These are phyloP conservation scores for Metellina segmentata DNA, from an alignment of 2,888 invertebrate genomes.

Conservation along the genomic window DNA sequence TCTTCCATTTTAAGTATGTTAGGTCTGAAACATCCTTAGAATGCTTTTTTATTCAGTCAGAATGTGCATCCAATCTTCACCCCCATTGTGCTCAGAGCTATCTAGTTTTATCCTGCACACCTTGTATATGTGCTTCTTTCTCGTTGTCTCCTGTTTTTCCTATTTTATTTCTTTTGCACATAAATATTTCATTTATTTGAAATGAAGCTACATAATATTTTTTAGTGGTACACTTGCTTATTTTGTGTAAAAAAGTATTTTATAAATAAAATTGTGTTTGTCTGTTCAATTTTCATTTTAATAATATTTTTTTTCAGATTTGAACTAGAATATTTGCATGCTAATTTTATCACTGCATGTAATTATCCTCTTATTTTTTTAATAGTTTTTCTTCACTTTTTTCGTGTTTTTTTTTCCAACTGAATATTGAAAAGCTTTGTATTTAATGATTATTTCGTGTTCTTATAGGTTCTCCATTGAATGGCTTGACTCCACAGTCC, in stretches of 20 bases:
- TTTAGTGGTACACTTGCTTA: no score
- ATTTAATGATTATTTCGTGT: not conserved
- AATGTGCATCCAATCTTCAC: conserved; percentile 62
- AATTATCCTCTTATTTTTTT: not conserved
- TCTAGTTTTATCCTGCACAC: conserved; percentile 47
- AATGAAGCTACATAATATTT: no score
- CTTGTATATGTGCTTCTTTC: conserved; percentile 33
- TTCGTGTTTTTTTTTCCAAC: not conserved
- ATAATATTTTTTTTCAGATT: no score
- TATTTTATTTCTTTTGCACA: conserved; percentile 26
- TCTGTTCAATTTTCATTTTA: no score
- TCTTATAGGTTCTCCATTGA: conserved; percentile 78
- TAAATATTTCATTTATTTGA: no score
- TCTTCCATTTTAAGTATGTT: conserved; percentile 78
- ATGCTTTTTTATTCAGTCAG: conserved; percentile 57
- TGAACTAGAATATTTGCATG: no score
- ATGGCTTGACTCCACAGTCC: conserved; percentile 86
- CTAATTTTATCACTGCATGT: not conserved
- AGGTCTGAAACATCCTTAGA: conserved; percentile 67
- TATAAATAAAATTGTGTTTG: no score
- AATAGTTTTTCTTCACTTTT: not conserved
- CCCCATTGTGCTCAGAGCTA: conserved; percentile 52
- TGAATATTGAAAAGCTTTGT: not conserved
- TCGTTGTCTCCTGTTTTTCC: conserved; percentile 26
- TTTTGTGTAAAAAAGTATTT: no score